phyloP scores from a whole-genome alignment of 2,113 vertebrate species.

The Rattus norvegicus region DNA sequence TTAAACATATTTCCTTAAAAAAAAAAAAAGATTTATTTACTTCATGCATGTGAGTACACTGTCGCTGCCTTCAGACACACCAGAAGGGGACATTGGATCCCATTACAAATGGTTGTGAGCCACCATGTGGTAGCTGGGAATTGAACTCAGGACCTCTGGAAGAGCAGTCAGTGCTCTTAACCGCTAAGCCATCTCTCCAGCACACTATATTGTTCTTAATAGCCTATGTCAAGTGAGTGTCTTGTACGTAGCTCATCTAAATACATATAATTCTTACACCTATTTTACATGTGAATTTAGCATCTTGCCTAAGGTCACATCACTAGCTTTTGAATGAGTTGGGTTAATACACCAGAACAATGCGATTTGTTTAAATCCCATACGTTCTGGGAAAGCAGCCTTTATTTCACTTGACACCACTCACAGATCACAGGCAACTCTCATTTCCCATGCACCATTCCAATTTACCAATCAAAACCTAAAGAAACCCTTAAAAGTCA shows the following conservation, averaged over 20 bases:
- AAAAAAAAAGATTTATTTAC: too few relatives aligned
- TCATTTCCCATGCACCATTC: background rate
- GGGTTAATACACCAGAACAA: conserved; percentile 9
- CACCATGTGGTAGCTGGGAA: too few relatives aligned
- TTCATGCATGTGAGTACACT: too few relatives aligned
- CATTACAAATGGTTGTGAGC: too few relatives aligned
- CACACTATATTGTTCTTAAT: background rate
- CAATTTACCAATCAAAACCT: background rate
- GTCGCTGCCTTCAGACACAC: too few relatives aligned
- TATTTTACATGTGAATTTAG: background rate
- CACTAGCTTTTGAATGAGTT: background rate
- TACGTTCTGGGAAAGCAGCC: background rate
- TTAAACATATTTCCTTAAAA: background rate
- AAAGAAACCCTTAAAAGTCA: background rate
- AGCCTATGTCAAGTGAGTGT: background rate
- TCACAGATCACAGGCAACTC: background rate
- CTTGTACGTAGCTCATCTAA: background rate
- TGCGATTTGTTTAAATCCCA: background rate
- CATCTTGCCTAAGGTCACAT: background rate
- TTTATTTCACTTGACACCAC: background rate
- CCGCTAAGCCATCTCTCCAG: too few relatives aligned
- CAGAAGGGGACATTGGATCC: too few relatives aligned
- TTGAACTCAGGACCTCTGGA: too few relatives aligned
- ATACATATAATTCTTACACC: background rate
- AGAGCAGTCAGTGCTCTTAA: too few relatives aligned